Base-by-base conservation (phyloP, 2,797 vertebrate genomes). In the Danio tinwini region DNA sequence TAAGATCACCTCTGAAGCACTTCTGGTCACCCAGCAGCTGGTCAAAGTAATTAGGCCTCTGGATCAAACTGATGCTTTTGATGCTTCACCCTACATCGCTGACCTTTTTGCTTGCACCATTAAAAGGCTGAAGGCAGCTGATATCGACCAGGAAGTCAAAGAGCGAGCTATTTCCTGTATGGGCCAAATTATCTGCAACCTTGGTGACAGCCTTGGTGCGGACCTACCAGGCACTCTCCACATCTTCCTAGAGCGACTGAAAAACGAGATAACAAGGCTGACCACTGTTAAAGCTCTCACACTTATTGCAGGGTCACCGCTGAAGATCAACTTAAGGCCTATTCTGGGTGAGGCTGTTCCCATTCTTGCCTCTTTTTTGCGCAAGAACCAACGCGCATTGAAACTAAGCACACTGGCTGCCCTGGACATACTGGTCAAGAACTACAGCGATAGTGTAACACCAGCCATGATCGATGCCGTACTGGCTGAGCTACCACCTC, bases 131-230 rank as follows among this genome's bases (percentile, higher is more conserved):
- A 99, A 99, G 90, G 98, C 98, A 21, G 97, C 98, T 6, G 98
- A 99, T 90, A 99, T 99, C 85, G 98, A 99, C 91, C 98, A 99
- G 91, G 98, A 99, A 86, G 98, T 99, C 62, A 99, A 99, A 88
- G 98, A 99, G 82, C 94, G 97, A 69, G 97, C 97, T 81, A 99
- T 99, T 89, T 98, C 98, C 85, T 99, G 97, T 83, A 99, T 99
- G 97, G 98, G 98, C 42, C 98, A 99, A 88, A 99, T 99, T 29
- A 99, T 99, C 90, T 99, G 98, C 89, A 99, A 97, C 88, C 88
- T 93, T 86, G 98, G 98, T 71, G 97, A 99, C 90, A 96, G 94
- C 73, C 92, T 99, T 76, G 98, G 97, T 16, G 49, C 91, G 17
- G 98, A 99, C 81, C 92, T 99, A 56, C 95, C 97, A 10, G 97